Percentiles rank a stretch among this genome's conserved stretches.
These are phyloP conservation scores for Taxidea taxus DNA, from an alignment of 2,113 vertebrate species.

Conservation along the genomic window DNA sequence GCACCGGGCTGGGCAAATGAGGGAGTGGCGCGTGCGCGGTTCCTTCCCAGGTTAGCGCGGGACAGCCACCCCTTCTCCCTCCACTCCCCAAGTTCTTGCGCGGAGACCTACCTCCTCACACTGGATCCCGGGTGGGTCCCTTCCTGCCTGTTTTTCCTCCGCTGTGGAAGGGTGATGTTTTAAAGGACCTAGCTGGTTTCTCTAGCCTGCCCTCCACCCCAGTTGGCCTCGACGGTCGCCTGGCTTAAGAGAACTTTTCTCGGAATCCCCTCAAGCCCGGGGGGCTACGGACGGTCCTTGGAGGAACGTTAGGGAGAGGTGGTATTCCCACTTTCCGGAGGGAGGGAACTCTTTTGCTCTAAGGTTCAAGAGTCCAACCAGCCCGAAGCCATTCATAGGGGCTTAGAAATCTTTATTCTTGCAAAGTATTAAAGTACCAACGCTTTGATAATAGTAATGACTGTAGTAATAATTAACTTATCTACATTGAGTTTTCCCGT, in stretches of 20 bases:
- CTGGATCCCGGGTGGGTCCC: background rate
- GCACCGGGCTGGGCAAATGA: background rate
- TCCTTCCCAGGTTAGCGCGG: background rate
- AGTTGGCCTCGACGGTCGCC: background rate
- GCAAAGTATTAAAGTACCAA: conserved; percentile 91
- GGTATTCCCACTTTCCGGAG: background rate
- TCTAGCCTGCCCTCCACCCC: background rate
- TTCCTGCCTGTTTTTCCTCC: background rate
- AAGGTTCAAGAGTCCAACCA: conserved; percentile 63
- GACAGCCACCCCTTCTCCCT: background rate
- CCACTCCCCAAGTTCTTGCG: background rate
- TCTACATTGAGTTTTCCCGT: conserved; percentile 82
- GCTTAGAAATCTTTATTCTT: conserved; percentile 86
- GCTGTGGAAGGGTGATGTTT: background rate
- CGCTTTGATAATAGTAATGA: background rate
- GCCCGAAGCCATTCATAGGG: conserved; percentile 72
- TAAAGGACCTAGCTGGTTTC: background rate
- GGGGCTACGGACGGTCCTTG: rapidly evolving
- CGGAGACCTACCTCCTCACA: no score
- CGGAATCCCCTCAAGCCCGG: background rate
- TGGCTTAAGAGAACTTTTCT: background rate
- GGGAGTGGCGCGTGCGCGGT: rapidly evolving
- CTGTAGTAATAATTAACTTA: background rate
- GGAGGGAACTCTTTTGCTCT: background rate
- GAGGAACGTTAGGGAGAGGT: background rate